Conservation (phyloP, 2,888 invertebrate species). For the Phalera bucephala region DNA sequence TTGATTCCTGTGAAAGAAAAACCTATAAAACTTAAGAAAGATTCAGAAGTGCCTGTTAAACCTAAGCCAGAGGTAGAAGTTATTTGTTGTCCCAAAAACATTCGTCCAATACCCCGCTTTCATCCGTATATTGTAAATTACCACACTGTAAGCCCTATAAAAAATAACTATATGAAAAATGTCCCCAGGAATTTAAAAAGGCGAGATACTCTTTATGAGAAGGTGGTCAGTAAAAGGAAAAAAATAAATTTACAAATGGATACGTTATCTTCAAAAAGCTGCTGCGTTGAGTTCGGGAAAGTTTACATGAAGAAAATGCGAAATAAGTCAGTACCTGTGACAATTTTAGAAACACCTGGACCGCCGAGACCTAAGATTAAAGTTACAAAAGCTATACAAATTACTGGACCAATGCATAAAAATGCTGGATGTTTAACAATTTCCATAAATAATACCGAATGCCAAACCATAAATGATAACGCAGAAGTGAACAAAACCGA, state of each 20-base stretch:
- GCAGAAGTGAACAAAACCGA: slow-evolving; percentile 26
- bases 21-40: slow-evolving; percentile 33
- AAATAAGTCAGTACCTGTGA: slow-evolving; percentile 15
- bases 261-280: slow-evolving; percentile 37
- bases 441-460: slow-evolving; percentile 38
- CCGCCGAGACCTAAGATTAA: neutral
- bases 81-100: slow-evolving; percentile 39
- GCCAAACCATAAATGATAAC: slow-evolving; percentile 40
- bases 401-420: slow-evolving; percentile 18
- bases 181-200: slow-evolving; percentile 8
- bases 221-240: slow-evolving; percentile 15
- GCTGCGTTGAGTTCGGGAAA: slow-evolving; percentile 48
- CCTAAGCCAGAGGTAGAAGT: slow-evolving; percentile 23
- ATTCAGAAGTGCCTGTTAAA: slow-evolving; percentile 28
- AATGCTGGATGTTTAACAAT: slow-evolving; percentile 46
- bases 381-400: no score
- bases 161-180: slow-evolving; percentile 13
- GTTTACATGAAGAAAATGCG: slow-evolving; percentile 39
- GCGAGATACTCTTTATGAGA: slow-evolving; percentile 16
- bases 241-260: slow-evolving; percentile 14
- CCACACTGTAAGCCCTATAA: slow-evolving; percentile 17
- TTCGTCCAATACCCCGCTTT: slow-evolving; percentile 19
- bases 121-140: slow-evolving; percentile 29
- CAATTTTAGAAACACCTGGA: slow-evolving; percentile 11
- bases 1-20: slow-evolving; percentile 66